These are phyloP conservation scores for Leucopternis melanops DNA, from an alignment of 2,113 vertebrate species.

Conservation along the genomic window DNA sequence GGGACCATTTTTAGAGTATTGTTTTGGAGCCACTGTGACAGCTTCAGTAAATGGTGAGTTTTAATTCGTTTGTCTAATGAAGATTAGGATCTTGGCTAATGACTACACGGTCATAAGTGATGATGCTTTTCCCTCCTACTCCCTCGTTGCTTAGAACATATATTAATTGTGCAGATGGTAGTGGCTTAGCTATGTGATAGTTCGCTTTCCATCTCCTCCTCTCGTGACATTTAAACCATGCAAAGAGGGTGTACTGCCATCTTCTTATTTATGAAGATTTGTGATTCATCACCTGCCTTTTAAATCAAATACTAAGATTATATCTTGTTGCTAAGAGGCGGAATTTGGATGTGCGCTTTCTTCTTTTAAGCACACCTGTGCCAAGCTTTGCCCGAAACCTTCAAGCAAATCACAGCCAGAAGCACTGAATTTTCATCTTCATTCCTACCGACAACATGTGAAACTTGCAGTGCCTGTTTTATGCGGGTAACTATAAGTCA, in stretches of 20 bases:
- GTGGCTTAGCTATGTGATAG: slow-evolving; percentile 17
- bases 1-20: neutral
- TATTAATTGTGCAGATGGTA: slow-evolving; percentile 48
- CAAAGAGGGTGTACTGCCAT: slow-evolving; percentile 15
- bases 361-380: neutral
- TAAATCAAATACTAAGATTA: neutral
- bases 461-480: neutral
- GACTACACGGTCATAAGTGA: slow-evolving; percentile 47
- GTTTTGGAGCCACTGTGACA: slow-evolving; percentile 1
- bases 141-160: slow-evolving; percentile 1
- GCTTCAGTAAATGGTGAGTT: slow-evolving; percentile 12
- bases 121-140: slow-evolving; percentile 47
- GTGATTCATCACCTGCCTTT: slow-evolving; percentile 53
- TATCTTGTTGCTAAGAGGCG: slow-evolving; percentile 30
- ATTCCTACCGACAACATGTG: neutral
- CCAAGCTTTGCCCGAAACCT: neutral
- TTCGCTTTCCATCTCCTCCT: slow-evolving; percentile 15
- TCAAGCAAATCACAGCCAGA: neutral
- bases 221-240: slow-evolving; percentile 36
- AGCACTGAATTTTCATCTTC: neutral
- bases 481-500: neutral
- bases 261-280: neutral
- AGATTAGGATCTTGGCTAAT: slow-evolving; percentile 29
- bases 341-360: neutral
- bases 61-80: slow-evolving; percentile 23